Evolutionary conservation across 2,797 vertebrate genomes (phyloP).

Genomic region (Euthynnus affinis): DNA sequence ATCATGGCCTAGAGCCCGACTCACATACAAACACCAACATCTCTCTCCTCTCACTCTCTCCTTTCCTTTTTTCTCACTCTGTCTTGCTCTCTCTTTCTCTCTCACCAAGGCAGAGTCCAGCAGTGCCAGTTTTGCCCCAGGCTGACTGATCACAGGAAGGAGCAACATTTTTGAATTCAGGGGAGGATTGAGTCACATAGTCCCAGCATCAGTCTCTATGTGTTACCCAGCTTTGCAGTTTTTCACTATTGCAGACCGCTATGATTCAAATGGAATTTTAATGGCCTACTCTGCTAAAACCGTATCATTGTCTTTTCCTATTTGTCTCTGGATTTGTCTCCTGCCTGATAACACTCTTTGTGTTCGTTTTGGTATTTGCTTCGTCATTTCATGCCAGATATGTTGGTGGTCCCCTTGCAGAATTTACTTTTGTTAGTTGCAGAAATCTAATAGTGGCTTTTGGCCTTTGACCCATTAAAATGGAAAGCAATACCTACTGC

Average conservation of each 20-base stretch:
- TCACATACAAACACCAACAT: conserved; percentile 58
- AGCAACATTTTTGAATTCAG: conserved; percentile 85
- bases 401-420: conserved; percentile 34
- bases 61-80: conserved; percentile 47
- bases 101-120: conserved; percentile 73
- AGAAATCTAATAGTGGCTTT: conserved; percentile 22
- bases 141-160: conserved; percentile 87
- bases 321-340: conserved; percentile 67
- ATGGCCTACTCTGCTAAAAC: conserved; percentile 70
- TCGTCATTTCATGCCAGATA: conserved; percentile 35
- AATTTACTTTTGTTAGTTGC: conserved; percentile 4
- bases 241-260: conserved; percentile 61
- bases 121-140: conserved; percentile 83
- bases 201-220: conserved; percentile 72
- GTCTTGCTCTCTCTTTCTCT: conserved; percentile 38
- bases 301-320: conserved; percentile 53
- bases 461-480: conserved; percentile 28
- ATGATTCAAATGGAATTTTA: conserved; percentile 82
- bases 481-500: conserved; percentile 7
- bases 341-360: conserved; percentile 64
- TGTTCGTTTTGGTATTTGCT: conserved; percentile 60
- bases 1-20: conserved; percentile 78
- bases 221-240: conserved; percentile 67
- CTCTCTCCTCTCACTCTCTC: conserved; percentile 36
- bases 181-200: conserved; percentile 81